Evolutionary conservation across 2,797 vertebrate genomes (phyloP).

Genomic region (Pseudochirops corinnae): DNA sequence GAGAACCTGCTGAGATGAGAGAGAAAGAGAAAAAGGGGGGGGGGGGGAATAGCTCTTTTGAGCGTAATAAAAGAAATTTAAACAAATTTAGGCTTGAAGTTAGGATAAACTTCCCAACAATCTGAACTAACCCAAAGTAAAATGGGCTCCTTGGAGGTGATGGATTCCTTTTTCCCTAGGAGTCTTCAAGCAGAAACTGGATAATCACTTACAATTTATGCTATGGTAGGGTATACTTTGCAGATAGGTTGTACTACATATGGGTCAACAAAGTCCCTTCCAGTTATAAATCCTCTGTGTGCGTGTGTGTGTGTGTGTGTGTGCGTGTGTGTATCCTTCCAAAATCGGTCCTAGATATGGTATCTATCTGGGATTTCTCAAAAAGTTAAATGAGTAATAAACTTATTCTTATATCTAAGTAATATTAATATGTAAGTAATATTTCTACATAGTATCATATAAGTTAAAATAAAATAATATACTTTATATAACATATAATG

Average conservation of each 20-base stretch:
- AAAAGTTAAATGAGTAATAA: not conserved
- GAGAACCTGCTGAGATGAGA: not conserved
- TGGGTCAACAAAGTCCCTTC: not conserved
- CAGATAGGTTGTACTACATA: not conserved
- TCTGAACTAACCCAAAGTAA: not conserved
- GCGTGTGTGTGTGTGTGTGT: too few species aligned
- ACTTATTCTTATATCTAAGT: not conserved
- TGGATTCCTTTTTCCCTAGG: not conserved
- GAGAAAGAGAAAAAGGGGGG: too few species aligned
- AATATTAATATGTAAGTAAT: not conserved
- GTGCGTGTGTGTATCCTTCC: not conserved
- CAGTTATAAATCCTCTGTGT: not conserved
- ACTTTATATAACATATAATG: too few species aligned
- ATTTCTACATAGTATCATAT: too few species aligned
- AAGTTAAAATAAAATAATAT: too few species aligned
- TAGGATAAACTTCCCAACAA: not conserved
- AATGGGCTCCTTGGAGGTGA: not conserved
- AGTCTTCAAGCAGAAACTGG: not conserved
- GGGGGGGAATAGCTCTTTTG: not conserved
- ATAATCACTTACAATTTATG: not conserved
- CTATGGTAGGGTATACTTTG: not conserved
- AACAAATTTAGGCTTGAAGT: not conserved
- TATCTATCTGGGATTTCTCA: not conserved
- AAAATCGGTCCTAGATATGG: not conserved
- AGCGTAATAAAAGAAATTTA: not conserved